Conservation (phyloP, 35 echinoderm and acorn worm genomes). For the Lytechinus variegatus region DNA sequence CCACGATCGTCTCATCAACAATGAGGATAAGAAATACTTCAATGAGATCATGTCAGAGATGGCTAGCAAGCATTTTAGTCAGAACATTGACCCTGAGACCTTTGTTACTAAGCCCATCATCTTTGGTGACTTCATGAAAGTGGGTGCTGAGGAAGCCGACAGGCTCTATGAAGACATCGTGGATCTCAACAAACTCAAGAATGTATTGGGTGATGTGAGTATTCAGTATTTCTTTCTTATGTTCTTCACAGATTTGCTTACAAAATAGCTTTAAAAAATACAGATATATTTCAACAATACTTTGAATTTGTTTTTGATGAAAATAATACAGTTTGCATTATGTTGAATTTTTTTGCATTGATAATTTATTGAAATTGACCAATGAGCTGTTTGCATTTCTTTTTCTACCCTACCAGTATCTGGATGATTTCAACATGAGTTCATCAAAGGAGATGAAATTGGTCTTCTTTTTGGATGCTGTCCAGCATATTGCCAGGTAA, state of each 20-base stretch:
- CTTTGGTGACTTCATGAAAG: slow-evolving; percentile 99
- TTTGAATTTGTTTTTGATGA: background rate
- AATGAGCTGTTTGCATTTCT: slow-evolving; percentile 21
- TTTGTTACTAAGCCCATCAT: slow-evolving; percentile 94
- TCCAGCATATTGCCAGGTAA: slow-evolving; percentile 93
- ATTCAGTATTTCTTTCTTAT: background rate
- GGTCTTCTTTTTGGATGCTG: slow-evolving; percentile 97
- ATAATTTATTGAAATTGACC: background rate
- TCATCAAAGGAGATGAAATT: slow-evolving; percentile 99
- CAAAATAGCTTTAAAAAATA: background rate
- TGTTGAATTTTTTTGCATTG: background rate
- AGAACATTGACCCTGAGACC: slow-evolving; percentile 75
- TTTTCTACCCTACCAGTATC: slow-evolving; percentile 69
- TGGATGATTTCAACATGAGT: slow-evolving; percentile 97
- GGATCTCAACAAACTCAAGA: slow-evolving; percentile 84
- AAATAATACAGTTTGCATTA: background rate
- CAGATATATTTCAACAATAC: background rate
- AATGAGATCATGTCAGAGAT: slow-evolving; percentile 96
- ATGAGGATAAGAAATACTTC: slow-evolving; percentile 96
- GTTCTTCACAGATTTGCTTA: background rate
- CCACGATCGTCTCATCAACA: slow-evolving; percentile 96
- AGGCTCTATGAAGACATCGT: slow-evolving; percentile 90
- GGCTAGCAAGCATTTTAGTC: slow-evolving; percentile 92
- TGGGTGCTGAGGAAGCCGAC: slow-evolving; percentile 85
- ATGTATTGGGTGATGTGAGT: slow-evolving; percentile 85